Base-by-base conservation (phyloP, 2,888 invertebrate species). In the Gisinianus flammeolus region DNA sequence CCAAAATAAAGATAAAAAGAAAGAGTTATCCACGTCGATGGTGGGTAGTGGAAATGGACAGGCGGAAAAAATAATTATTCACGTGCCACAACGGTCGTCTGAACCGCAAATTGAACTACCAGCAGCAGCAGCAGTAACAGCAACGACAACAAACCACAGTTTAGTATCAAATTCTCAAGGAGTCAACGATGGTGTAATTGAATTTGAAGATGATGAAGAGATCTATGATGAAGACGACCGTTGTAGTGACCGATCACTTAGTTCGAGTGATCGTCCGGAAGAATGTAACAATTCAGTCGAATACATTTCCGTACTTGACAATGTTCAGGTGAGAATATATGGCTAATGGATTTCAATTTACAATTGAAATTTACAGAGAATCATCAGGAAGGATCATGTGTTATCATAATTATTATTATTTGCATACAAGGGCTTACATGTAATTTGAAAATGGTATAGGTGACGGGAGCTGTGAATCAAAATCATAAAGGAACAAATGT, bases 271-370 rank as follows among this genome's bases (percentile, higher is more conserved):
- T 70, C 33, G 31, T 24, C 68, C 56, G 1, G 70, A 70, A 24
- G 56, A 76, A 33, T 58, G 69, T 6, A 70, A 76, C 44, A 76
- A 76, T 76, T 76, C 76, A 10, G 62, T 84, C 30, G 84, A 84
- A 54, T 84, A 84, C 76, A 83, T 84, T 62, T 84, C 84, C 19
- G 81, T 80, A n/a, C 69, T 82, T 69, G 81, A 82, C 33, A 82
- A 84, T 78, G 81, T 83, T 24, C 82, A 84, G 79, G 83, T 84
- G n/a, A n/a, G n/a, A n/a, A n/a, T n/a, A n/a, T n/a, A n/a, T n/a
- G n/a, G n/a, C n/a, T n/a, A 28, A 62, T 22, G 12, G n/a, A 4
- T n/a, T n/a, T 56, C 56, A 56, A 58, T 28, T 66, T 28, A 6
- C 30, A 28, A 44, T 16, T 44, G 16, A 44, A 44, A n/a, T n/a